Evolutionary conservation across 2,113 vertebrate genomes (phyloP), one percentile per base, ranked within the genome.

Genomic region (Aldabrachelys gigantea): DNA sequence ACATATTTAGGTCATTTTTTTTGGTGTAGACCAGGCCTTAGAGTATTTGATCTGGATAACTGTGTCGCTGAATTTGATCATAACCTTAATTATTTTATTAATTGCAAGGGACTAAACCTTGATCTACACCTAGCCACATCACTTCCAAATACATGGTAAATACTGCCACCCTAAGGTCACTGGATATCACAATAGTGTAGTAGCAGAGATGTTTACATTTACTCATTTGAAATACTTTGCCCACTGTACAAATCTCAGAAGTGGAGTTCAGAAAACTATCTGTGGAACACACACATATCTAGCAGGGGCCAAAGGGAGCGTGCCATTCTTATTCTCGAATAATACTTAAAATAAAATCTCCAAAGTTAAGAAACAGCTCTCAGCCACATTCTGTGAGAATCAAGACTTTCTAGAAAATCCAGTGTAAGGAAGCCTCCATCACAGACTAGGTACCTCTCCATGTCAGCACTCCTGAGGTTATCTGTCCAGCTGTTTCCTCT

Each of bases 91-190:
- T 47, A 10, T n/a, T 17, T 82, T 31, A 75, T 54, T 56, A 38
- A 69, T 72, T 91, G 84, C 89, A 93, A 91, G 21, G 21, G n/a
- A 76, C 88, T 2, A 31, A 9, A 35, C 47, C 89, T 22, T 21
- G 19, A 10, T 72, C 65, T 72, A n/a, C 65, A 72, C 19, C n/a
- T 5, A 4, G 27, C 79, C 62, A 49, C 50, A 12, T 53, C 16
- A 4, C 19, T 1, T 62, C 14, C 2, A 84, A 89, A 62, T 47
- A 4, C 7, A 24, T 22, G 47, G 83, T 78, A 90, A 87, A 95
- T 82, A 89, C 85, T 96, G 93, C 90, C 97, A 91, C 14, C 87
- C 87, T 93, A 38, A 21, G 89, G 38, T 52, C 44, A 81, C 22
- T 31, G 59, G 89, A 27, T 87, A 50, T 3, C 80, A 14, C 38